Base-by-base conservation (phyloP, 1,140 invertebrate species). In the Drosophila murphyi region DNA sequence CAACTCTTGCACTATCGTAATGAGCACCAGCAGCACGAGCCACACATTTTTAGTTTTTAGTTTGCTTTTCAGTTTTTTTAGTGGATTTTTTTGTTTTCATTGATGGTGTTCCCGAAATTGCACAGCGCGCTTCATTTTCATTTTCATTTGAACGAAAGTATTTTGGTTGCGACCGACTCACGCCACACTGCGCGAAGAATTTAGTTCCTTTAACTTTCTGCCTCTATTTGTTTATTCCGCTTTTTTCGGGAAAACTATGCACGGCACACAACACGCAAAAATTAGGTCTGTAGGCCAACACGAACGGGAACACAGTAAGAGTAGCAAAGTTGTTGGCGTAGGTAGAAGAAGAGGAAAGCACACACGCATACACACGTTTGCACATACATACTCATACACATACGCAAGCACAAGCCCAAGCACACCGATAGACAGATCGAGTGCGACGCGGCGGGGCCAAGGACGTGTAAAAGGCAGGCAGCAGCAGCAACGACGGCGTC, bases 251-350 rank as follows among this genome's bases (percentile, higher is more conserved):
- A 86, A 82, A 87, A 78, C 82, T 90, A 76, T 86, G 72, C 79
- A 76, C 74, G 64, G 76, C 59, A 67, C 80, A 77, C 70, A 78
- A 76, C 83, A 89, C 68, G 80, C 78, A 80, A 80, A 76, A 91
- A 91, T 91, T 91, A 85, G 90, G 90, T 91, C 90, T 91, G 86
- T 91, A 91, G 90, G 90, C 82, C 90, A 91, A 85, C 63, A 67
- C 87, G 78, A 89, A 89, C 78, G 81, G 80, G 86, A 90, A 90
- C 85, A 88, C 86, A 83, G 80, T 85, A 85, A 80, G 63, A 79
- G 78, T 60, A 72, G 76, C 76, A 79, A 88, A 85, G 78, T 81
- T 89, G 85, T 89, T 88, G 86, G 85, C 86, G 86, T 89, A 88
- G 83, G 86, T 78, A 88, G 83, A 87, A 89, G 85, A 90, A 90